Base-by-base conservation (phyloP, 2,113 vertebrate genomes). In the Uropsilus gracilis region DNA sequence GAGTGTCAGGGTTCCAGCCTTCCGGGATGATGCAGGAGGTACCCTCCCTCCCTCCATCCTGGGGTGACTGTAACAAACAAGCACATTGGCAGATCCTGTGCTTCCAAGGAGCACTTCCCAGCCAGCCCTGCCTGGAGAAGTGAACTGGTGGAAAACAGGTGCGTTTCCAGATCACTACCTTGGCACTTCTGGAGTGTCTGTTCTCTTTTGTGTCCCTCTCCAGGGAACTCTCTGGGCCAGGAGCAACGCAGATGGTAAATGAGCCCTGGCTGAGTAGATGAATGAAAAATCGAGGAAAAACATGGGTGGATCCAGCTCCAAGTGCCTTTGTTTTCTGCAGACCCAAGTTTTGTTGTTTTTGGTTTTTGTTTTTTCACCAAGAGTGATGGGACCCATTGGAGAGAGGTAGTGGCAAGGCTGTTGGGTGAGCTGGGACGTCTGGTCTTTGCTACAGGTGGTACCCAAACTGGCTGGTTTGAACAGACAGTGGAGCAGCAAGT, bases 41-140 rank as follows among this genome's bases (percentile, higher is more conserved):
- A 9, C n/a, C 32, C 20, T 14, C 4, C 0, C 2, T 26, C 1
- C 0, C 53, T 55, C 20, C 53, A 55, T 55, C 53, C 34, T 37
- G 30, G 5, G n/a, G 64, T 37, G 68, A 61, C 28, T 32, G 7
- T 30, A 61, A 61, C 53, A 55, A 55, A 55, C 8, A 22, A 55
- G 53, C 53, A 55, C 53, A 55, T 7, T 55, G 53, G 53, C 53
- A 55, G 18, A 17, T 22, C 53, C 10, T 6, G 53, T 20, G 53
- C 53, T 22, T 55, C 53, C 0, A 37, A 30, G 6, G 30, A 44
- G 26, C 72, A 32, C 37, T 28, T 80, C 24, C 18, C 26, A 64
- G 55, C 44, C 76, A 85, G 34, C 64, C 42, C 48, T 50, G 68
- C 39, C 57, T 55, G 39, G 72, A 59, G 46, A 66, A 69, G 82